phyloP scores from a whole-genome alignment of 2,113 vertebrate species.

The Marmota flaviventris region DNA sequence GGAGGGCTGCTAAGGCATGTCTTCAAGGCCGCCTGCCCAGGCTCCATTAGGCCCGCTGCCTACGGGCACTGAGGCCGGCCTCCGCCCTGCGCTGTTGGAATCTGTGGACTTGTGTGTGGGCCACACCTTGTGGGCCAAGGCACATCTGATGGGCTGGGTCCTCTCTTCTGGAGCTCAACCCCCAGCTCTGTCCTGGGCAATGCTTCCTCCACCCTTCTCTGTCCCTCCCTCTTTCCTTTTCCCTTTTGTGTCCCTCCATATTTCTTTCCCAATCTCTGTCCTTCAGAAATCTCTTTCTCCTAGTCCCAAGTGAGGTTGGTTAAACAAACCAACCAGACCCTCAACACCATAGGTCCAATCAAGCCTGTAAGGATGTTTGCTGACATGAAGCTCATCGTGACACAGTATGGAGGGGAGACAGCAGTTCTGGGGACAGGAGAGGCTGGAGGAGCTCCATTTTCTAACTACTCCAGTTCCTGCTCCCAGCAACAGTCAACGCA shows the following conservation, averaged over 20 bases:
- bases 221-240: neutral
- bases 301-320: neutral
- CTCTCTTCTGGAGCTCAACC: neutral
- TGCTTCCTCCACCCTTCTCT: neutral
- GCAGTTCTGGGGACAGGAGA: neutral
- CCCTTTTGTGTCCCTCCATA: neutral
- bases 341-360: neutral
- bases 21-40: neutral
- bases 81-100: neutral
- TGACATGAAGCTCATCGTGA: neutral
- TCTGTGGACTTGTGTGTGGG: neutral
- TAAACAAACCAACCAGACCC: neutral
- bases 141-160: neutral
- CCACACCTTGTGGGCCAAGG: neutral
- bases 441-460: neutral
- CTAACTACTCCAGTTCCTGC: neutral
- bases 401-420: neutral
- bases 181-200: neutral
- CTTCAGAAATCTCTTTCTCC: neutral
- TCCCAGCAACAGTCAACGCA: neutral
- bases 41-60: neutral
- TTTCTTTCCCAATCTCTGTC: neutral
- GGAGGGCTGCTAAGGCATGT: neutral
- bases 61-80: neutral
- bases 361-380: neutral